A percentile compares a stretch with the other conserved stretches of the same genome.
Evolutionary conservation across 2,888 invertebrate species (phyloP).

Genomic region (Conomelus anceps): DNA sequence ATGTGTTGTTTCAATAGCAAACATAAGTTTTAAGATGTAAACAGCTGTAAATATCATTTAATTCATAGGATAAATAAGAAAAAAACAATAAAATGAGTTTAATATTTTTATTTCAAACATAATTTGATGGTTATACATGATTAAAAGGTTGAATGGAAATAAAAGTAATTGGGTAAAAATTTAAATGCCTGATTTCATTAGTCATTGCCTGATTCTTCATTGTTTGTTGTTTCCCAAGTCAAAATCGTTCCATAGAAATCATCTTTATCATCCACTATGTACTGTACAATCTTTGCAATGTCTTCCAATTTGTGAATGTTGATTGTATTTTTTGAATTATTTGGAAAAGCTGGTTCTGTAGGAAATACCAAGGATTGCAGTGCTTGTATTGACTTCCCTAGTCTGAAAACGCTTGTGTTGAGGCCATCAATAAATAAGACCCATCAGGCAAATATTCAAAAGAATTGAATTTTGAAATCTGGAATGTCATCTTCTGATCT

Average conservation of each 20-base stretch:
- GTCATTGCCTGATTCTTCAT: not conserved
- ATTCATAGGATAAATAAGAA: not conserved
- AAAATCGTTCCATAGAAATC: not conserved
- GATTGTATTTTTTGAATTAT: not conserved
- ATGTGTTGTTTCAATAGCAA: not conserved
- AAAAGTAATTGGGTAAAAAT: too few species aligned
- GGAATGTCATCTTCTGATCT: not conserved
- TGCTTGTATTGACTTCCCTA: not conserved
- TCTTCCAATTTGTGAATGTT: not conserved
- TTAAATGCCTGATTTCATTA: too few species aligned
- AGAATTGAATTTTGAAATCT: not conserved
- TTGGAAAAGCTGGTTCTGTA: not conserved
- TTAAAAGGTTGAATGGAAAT: too few species aligned
- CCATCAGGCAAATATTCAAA: not conserved
- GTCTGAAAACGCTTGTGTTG: not conserved
- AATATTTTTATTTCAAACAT: not conserved
- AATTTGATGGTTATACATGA: too few species aligned
- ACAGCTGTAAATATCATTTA: not conserved
- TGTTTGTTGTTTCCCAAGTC: not conserved
- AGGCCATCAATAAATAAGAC: not conserved
- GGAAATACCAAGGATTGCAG: not conserved
- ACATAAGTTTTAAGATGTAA: not conserved
- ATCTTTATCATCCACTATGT: not conserved
- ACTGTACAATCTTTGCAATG: too few species aligned
- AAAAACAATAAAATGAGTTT: not conserved